Conservation (phyloP, 1,140 invertebrate genomes). For the Drosophila yakuba region DNA sequence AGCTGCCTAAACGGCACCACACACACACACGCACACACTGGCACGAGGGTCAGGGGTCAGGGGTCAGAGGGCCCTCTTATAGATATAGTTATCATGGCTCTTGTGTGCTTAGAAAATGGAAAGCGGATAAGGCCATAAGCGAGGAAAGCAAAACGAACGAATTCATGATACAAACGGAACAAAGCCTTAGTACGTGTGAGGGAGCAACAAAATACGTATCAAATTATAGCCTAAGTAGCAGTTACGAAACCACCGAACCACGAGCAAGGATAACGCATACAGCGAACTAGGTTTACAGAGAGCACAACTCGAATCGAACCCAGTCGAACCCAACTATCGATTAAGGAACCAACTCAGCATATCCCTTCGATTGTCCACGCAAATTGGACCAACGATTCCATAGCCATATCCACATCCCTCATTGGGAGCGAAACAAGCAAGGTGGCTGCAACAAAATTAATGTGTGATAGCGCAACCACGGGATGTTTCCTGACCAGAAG, state of each 20-base stretch:
- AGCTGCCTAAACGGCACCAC: slow-evolving; percentile 43
- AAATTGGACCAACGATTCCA: slow-evolving; percentile 32
- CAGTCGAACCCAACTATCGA: slow-evolving; percentile 43
- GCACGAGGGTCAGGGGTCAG: not conserved
- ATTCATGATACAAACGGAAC: slow-evolving; percentile 64
- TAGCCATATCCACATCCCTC: slow-evolving; percentile 5
- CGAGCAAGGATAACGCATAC: slow-evolving; percentile 40
- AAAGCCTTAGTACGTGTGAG: slow-evolving; percentile 63
- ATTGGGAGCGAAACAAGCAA: slow-evolving; percentile 35
- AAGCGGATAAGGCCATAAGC: slow-evolving; percentile 54
- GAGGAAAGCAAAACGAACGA: slow-evolving; percentile 51
- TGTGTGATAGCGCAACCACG: slow-evolving; percentile 89
- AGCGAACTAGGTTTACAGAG: slow-evolving; percentile 51
- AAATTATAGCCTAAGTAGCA: slow-evolving; percentile 73
- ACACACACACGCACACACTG: slow-evolving; percentile 37
- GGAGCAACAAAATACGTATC: slow-evolving; percentile 71
- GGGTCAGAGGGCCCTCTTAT: slow-evolving; percentile 8
- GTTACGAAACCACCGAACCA: slow-evolving; percentile 54
- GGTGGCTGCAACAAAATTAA: slow-evolving; percentile 85
- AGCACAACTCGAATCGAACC: slow-evolving; percentile 6
- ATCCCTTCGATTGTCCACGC: slow-evolving; percentile 12
- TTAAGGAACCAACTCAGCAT: slow-evolving; percentile 44
- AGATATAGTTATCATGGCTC: slow-evolving; percentile 65
- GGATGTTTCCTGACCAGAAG: slow-evolving; percentile 88
- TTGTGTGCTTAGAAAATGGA: slow-evolving; percentile 66